Conservation (phyloP, 2,888 invertebrate species). For the Machimus atricapillus region DNA sequence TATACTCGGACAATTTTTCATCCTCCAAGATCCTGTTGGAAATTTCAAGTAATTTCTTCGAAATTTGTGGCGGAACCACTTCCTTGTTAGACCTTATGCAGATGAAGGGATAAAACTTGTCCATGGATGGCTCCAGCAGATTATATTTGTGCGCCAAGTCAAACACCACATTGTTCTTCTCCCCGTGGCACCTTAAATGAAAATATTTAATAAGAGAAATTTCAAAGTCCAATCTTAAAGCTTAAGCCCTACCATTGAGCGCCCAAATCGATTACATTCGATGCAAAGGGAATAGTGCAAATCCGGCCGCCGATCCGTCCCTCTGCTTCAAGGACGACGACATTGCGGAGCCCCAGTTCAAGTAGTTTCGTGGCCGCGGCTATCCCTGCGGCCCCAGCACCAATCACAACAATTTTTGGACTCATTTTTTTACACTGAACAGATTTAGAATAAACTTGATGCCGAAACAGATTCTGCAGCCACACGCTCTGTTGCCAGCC, state of each 20-base stretch:
- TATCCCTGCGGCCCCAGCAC: conserved; percentile 61
- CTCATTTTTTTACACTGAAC: background rate
- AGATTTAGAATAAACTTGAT: background rate
- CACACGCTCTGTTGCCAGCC: background rate
- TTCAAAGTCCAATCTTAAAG: background rate
- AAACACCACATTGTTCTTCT: conserved; percentile 69
- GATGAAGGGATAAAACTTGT: conserved; percentile 54
- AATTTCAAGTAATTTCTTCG: conserved; percentile 56
- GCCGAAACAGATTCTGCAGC: background rate
- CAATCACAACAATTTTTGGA: conserved; percentile 58
- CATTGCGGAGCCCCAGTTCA: conserved; percentile 61
- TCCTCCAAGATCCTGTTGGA: conserved; percentile 59
- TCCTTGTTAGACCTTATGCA: conserved; percentile 59
- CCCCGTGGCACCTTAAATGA: conserved; percentile 70
- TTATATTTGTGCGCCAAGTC: conserved; percentile 62
- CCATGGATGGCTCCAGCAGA: conserved; percentile 54
- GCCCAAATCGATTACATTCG: conserved; percentile 72
- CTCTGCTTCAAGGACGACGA: conserved; percentile 70
- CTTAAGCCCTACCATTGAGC: conserved; percentile 73
- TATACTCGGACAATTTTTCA: conserved; percentile 53
- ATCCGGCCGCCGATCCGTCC: conserved; percentile 72
- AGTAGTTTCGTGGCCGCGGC: conserved; percentile 60
- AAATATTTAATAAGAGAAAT: background rate
- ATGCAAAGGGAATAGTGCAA: conserved; percentile 64
- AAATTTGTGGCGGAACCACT: conserved; percentile 56